Evolutionary conservation across 1,140 invertebrate species (phyloP).

Genomic region (Drosophila kepulauana): DNA sequence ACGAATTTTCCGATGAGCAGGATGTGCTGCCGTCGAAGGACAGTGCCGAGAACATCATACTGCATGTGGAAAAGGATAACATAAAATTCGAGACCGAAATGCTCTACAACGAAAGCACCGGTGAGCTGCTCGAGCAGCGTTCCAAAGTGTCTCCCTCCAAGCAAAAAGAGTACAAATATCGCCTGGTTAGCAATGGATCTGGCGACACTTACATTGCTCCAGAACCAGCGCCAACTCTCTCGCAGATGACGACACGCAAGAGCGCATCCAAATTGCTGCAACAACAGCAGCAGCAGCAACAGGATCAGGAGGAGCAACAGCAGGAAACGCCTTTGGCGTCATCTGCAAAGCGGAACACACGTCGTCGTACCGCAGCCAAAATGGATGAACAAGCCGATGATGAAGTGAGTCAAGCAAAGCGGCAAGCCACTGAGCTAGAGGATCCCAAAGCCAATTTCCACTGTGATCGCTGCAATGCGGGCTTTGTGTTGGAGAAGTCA

Average conservation of each 20-base stretch:
- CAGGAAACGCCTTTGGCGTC: background rate
- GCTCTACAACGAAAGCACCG: slow-evolving; percentile 49
- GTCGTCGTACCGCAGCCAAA: slow-evolving; percentile 36
- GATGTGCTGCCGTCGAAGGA: slow-evolving; percentile 37
- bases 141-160: background rate
- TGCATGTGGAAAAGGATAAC: slow-evolving; percentile 53
- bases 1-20: slow-evolving; percentile 58
- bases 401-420: slow-evolving; percentile 14
- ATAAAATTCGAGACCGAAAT: slow-evolving; percentile 57
- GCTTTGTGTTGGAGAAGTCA: slow-evolving; percentile 75
- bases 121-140: slow-evolving; percentile 26
- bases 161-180: slow-evolving; percentile 55
- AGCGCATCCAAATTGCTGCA: slow-evolving; percentile 39
- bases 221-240: slow-evolving; percentile 3
- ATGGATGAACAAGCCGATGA: background rate
- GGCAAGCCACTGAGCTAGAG: background rate
- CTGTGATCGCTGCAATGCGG: slow-evolving; percentile 76
- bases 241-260: slow-evolving; percentile 54
- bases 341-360: slow-evolving; percentile 33
- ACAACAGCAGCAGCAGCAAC: slow-evolving; percentile 31
- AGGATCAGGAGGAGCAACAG: slow-evolving; percentile 6
- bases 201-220: slow-evolving; percentile 50
- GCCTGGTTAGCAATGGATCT: slow-evolving; percentile 56
- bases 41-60: slow-evolving; percentile 46
- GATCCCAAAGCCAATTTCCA: slow-evolving; percentile 61